A percentile compares a stretch with the other conserved stretches of the same genome.
Conservation (phyloP, 2,888 invertebrate species). For the Papilio demoleus region DNA sequence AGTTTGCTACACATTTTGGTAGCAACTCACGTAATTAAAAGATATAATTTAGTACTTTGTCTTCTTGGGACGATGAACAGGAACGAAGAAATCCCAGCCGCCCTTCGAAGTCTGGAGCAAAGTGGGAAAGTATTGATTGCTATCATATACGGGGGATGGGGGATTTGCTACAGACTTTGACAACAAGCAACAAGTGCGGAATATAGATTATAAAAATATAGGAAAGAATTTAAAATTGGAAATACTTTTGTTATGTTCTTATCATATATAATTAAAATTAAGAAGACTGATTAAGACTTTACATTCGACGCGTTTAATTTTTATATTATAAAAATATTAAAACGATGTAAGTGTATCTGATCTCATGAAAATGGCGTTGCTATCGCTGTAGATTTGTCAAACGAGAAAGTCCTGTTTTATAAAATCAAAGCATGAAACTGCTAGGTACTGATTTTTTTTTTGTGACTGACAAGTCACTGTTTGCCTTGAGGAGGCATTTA, state of each 20-base stretch:
- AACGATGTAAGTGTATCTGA: too few species aligned
- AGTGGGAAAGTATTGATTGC: slow-evolving; percentile 8
- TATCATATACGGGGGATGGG: neutral
- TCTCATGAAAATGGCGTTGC: neutral
- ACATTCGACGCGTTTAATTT: too few species aligned
- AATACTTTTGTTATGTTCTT: too few species aligned
- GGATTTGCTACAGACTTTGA: slow-evolving; percentile 1
- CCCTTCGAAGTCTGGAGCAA: neutral
- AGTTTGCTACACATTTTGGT: slow-evolving; percentile 64
- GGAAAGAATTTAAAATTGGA: neutral
- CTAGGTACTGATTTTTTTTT: too few species aligned
- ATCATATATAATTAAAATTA: too few species aligned
- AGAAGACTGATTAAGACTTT: neutral
- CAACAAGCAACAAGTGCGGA: slow-evolving; percentile 1
- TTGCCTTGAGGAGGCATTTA: too few species aligned
- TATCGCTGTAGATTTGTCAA: neutral
- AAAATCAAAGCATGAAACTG: neutral
- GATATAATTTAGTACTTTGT: neutral
- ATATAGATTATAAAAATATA: neutral
- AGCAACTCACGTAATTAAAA: neutral
- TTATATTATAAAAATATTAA: too few species aligned
- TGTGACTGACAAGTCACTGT: too few species aligned
- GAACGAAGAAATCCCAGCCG: neutral
- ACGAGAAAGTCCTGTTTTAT: neutral
- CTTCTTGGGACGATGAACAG: neutral